Percentiles rank a stretch among this genome's conserved stretches.
These are phyloP conservation scores for Tursiops truncatus DNA, from an alignment of 2,113 vertebrate species.

Conservation along the genomic window DNA sequence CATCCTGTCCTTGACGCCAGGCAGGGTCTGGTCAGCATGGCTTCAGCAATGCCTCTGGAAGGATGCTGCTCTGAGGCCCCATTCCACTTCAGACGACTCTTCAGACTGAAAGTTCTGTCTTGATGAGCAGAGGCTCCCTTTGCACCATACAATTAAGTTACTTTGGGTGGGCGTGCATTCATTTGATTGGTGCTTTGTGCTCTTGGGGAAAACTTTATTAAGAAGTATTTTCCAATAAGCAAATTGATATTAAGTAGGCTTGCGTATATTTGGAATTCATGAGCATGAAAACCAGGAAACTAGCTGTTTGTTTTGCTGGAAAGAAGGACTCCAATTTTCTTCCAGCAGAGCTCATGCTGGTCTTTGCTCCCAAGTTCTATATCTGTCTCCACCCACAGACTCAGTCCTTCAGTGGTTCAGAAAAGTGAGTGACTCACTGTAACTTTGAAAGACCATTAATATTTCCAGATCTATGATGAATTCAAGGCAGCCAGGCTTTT, in stretches of 20 bases:
- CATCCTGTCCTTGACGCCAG: background rate
- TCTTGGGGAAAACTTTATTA: background rate
- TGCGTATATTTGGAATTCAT: background rate
- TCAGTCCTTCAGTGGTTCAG: background rate
- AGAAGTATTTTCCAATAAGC: background rate
- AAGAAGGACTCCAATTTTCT: background rate
- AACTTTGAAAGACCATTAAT: background rate
- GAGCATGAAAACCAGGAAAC: background rate
- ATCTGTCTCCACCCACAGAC: background rate
- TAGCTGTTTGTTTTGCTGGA: background rate
- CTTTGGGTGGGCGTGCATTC: background rate
- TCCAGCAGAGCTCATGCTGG: background rate
- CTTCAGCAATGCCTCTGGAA: background rate
- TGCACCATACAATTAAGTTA: background rate
- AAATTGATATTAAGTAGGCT: background rate
- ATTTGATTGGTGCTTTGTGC: background rate
- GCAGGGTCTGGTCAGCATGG: background rate
- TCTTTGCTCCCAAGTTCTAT: background rate
- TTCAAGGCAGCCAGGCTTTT: background rate
- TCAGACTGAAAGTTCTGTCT: background rate
- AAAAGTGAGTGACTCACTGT: background rate
- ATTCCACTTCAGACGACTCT: background rate
- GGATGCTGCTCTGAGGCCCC: background rate
- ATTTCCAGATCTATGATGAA: background rate
- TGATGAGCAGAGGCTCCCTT: background rate